phyloP scores from a whole-genome alignment of 2,888 invertebrate genomes.

The Himalopsyche tibetana region DNA sequence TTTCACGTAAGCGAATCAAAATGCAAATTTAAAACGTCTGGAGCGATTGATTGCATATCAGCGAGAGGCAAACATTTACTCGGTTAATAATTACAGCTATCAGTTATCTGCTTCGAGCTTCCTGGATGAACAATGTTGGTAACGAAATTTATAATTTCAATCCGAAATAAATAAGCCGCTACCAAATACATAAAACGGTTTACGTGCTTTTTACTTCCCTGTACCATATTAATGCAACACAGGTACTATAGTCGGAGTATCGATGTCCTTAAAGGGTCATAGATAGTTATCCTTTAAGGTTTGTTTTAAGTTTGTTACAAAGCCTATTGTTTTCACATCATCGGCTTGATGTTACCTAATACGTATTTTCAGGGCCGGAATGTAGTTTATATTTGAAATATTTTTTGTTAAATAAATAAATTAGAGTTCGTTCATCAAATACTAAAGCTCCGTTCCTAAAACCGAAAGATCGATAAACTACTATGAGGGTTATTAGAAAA shows the following conservation, averaged over 20 bases:
- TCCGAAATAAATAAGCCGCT: too few relatives aligned
- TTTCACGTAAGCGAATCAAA: slow-evolving; percentile 41
- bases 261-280: slow-evolving; percentile 24
- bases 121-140: background rate
- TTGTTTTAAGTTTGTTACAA: slow-evolving; percentile 8
- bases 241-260: background rate
- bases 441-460: too few relatives aligned
- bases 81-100: slow-evolving; percentile 23
- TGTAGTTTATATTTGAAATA: background rate
- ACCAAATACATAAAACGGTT: too few relatives aligned
- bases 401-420: too few relatives aligned
- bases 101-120: background rate
- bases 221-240: too few relatives aligned
- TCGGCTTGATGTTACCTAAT: slow-evolving; percentile 23
- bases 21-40: slow-evolving; percentile 19
- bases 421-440: too few relatives aligned
- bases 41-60: slow-evolving; percentile 32
- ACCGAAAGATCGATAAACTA: too few relatives aligned
- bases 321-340: slow-evolving; percentile 25
- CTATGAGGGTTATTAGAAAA: too few relatives aligned
- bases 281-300: slow-evolving; percentile 23
- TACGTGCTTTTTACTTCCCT: too few relatives aligned
- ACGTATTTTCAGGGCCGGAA: background rate
- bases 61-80: slow-evolving; percentile 42
- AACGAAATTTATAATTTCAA: too few relatives aligned